Conservation (phyloP, 2,113 vertebrate genomes). For the Cololabis saira region DNA sequence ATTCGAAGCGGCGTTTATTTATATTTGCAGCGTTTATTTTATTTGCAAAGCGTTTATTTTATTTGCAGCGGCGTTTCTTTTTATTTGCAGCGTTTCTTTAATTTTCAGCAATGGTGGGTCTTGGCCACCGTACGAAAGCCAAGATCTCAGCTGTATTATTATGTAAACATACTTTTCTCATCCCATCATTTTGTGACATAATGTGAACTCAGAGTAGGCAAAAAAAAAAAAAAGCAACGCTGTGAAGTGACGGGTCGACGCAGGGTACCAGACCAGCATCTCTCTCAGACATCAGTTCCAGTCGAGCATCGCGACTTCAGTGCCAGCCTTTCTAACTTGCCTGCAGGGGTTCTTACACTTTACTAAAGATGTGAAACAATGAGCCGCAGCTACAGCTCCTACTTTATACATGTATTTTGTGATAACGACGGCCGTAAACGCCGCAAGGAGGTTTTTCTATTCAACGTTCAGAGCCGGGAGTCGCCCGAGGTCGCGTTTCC, state of each 20-base stretch:
- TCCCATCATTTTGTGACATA: slow-evolving; percentile 64
- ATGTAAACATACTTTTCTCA: slow-evolving; percentile 41
- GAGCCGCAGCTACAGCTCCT: slow-evolving; percentile 38
- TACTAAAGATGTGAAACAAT: neutral
- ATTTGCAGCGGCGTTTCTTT: no score
- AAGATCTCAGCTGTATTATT: slow-evolving; percentile 38
- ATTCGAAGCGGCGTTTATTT: no score
- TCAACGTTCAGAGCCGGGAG: no score
- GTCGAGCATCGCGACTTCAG: slow-evolving; percentile 39
- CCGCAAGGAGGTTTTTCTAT: no score
- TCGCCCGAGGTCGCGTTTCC: no score
- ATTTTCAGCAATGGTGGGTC: no score
- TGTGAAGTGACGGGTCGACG: slow-evolving; percentile 59
- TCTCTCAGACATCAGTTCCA: slow-evolving; percentile 37
- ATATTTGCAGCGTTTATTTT: no score
- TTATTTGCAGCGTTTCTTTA: no score
- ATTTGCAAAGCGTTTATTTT: no score
- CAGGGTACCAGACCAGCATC: slow-evolving; percentile 74
- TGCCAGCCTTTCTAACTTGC: slow-evolving; percentile 54
- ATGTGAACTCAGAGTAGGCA: slow-evolving; percentile 56
- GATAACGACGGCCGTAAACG: no score
- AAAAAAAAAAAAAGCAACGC: slow-evolving; percentile 46
- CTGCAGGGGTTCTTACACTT: slow-evolving; percentile 52
- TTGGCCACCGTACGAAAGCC: no score
- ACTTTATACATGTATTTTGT: slow-evolving; percentile 54